Conservation (phyloP, 2,888 invertebrate genomes). For the Eupithecia vulgata region DNA sequence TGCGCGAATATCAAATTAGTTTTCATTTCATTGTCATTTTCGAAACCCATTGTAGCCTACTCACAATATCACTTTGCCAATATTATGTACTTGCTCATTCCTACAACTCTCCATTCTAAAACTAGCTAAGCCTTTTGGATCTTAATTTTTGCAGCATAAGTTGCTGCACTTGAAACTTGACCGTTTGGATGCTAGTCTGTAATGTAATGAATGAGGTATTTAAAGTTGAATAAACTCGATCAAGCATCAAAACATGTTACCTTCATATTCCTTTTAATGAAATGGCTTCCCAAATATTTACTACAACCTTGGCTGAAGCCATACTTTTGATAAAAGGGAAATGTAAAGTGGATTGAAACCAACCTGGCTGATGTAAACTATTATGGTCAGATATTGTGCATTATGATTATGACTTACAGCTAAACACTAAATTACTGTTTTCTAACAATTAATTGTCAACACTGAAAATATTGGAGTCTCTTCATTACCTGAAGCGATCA, state of each 20-base stretch:
- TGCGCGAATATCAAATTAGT: background rate
- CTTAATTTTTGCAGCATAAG: background rate
- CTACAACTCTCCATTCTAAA: background rate
- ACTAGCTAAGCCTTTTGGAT: background rate
- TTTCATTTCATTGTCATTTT: background rate
- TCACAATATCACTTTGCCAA: background rate
- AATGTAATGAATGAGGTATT: background rate
- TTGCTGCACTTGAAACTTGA: background rate
- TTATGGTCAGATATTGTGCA: background rate
- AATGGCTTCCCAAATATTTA: constrained; percentile 33
- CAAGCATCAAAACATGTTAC: constrained; percentile 11
- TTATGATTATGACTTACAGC: background rate
- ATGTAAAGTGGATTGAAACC: constrained; percentile 1
- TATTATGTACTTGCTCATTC: background rate
- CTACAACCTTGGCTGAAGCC: constrained; percentile 39
- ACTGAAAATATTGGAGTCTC: background rate
- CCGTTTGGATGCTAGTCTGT: background rate
- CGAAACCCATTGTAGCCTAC: background rate
- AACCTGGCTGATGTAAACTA: background rate
- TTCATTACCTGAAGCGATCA: background rate
- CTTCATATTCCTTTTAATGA: constrained; percentile 17
- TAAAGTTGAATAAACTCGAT: constrained; percentile 27
- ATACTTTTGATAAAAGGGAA: constrained; percentile 23
- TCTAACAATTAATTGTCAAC: background rate
- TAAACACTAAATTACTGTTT: background rate